Base-by-base conservation (phyloP, 1,140 invertebrate genomes). In the Glossosoma conforme region DNA sequence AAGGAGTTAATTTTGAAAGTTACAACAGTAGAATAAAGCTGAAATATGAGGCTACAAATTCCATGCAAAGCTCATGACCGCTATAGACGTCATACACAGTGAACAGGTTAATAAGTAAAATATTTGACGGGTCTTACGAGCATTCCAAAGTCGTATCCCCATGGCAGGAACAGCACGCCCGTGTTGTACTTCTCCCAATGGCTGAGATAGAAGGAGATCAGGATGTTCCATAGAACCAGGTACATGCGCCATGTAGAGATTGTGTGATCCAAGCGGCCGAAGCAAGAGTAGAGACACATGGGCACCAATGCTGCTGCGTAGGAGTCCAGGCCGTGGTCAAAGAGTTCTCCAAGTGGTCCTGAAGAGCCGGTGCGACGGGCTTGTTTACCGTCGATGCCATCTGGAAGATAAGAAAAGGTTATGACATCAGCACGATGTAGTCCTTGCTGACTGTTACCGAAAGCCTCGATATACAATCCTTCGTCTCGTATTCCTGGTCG, bases 171-270 rank as follows among this genome's bases (percentile, higher is more conserved):
- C 10, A 98, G 72, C 6, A 95, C 83, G 1, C 93, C 93, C 0
- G 95, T 98, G 66, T 94, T 97, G 71, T 98, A 97, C 65, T 98
- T 97, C 73, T 98, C 95, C 86, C 92, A 97, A 68, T 98, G 95
- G 37, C 93, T 93, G 2, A 91, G 74, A 60, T 94, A 90, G 74
- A 98, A 98, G 63, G 91, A 93, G 9, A 93, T 72, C 61, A 94
- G 84, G 13, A 97, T 84, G 64, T 91, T 93, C 81, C 92, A 87
- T 44, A 95, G 78, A 46, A 93, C 83, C 56, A 89, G 87, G 65
- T 91, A 89, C 78, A 89, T 85, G 61, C 87, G 77, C 56, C 80
- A 72, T 13, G 87, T 82, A 3, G 80, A 71, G 38, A 91, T 82
- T 5, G 74, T 80, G 68, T 67, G 70, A 13, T 84, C 81, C 8